These are phyloP conservation scores for Seriola rivoliana DNA, from an alignment of 2,113 vertebrate genomes.

Conservation along the genomic window DNA sequence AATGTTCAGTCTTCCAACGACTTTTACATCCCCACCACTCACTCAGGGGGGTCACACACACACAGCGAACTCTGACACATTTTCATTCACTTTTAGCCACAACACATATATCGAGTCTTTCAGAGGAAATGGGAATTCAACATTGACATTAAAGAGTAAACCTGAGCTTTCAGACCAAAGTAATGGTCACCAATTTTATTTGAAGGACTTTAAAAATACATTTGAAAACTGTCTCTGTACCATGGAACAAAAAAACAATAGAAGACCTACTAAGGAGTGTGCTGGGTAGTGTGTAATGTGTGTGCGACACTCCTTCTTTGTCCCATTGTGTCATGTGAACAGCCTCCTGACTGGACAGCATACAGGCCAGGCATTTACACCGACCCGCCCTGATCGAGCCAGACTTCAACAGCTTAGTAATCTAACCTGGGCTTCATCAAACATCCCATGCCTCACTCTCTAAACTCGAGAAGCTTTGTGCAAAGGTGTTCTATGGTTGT, in stretches of 20 bases:
- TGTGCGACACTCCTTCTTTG: slow-evolving; percentile 21
- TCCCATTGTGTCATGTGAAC: slow-evolving; percentile 38
- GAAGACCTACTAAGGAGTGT: slow-evolving; percentile 8
- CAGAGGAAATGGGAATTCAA: not conserved
- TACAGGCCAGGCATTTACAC: slow-evolving; percentile 6
- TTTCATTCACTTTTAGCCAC: slow-evolving; percentile 13
- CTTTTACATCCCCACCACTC: not conserved
- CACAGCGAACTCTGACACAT: not conserved
- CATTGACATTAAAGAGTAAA: not conserved
- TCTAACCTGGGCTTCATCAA: slow-evolving; percentile 1
- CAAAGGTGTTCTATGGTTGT: not conserved
- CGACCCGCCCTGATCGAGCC: not conserved
- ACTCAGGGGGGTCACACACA: not conserved
- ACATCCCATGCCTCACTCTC: not conserved
- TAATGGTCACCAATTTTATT: not conserved
- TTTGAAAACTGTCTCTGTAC: not conserved
- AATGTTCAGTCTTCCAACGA: not conserved
- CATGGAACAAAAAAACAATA: slow-evolving; percentile 2
- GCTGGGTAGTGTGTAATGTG: not conserved
- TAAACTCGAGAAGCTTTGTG: not conserved
- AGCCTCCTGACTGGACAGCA: slow-evolving; percentile 30
- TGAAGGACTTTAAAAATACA: not conserved
- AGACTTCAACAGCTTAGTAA: slow-evolving; percentile 12
- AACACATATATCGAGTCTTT: not conserved
- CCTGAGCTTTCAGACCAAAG: not conserved